These are phyloP conservation scores for Conus betulinus DNA, from an alignment of 1,140 invertebrate genomes.

Conservation along the genomic window DNA sequence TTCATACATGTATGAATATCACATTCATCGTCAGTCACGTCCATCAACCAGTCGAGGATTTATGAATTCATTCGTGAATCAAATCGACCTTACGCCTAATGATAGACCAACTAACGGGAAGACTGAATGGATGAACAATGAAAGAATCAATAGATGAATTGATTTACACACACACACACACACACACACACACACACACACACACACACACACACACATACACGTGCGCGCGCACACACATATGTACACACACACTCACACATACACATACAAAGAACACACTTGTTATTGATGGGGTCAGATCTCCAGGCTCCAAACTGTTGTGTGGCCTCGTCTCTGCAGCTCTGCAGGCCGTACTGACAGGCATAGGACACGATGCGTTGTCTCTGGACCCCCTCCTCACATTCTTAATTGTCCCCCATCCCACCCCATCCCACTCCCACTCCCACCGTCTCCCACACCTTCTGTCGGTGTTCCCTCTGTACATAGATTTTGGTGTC, in stretches of 20 bases:
- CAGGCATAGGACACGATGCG: constrained; percentile 49
- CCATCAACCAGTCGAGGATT: no score
- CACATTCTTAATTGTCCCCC: not conserved
- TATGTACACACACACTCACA: not conserved
- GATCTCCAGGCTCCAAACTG: constrained; percentile 55
- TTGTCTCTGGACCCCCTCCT: not conserved
- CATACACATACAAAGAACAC: not conserved
- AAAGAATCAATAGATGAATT: no score
- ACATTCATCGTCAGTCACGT: not conserved
- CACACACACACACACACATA: not conserved
- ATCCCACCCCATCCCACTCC: not conserved
- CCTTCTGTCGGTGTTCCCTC: no score
- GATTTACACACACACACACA: no score
- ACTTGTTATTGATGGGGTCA: constrained; percentile 48
- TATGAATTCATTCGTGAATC: not conserved
- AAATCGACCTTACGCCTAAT: not conserved
- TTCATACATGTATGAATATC: not conserved
- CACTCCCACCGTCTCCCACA: no score
- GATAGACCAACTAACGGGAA: no score
- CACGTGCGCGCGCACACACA: not conserved
- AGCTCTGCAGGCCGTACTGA: constrained; percentile 52
- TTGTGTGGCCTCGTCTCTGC: constrained; percentile 38
- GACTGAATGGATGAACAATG: no score
- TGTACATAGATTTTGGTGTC: no score
- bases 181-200: not conserved